phyloP scores from a whole-genome alignment of 2,888 invertebrate genomes.

The Pristionchus fissidentatus region DNA sequence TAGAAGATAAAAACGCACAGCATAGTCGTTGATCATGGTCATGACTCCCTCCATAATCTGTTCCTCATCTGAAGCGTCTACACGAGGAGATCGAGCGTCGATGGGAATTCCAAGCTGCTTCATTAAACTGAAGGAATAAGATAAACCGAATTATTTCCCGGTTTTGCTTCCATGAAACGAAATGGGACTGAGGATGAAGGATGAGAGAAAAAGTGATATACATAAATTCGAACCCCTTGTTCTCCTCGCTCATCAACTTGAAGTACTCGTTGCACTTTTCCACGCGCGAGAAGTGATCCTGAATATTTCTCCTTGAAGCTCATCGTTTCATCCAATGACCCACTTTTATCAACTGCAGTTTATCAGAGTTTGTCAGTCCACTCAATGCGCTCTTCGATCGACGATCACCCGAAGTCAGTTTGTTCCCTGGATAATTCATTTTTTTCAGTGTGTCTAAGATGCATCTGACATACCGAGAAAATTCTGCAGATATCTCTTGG shows the following conservation, averaged over 20 bases:
- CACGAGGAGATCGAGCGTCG: conserved; percentile 54
- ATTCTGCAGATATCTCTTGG: conserved; percentile 32
- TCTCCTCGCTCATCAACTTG: conserved; percentile 64
- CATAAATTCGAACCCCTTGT: conserved; percentile 46
- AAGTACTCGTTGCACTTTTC: conserved; percentile 66
- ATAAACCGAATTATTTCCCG: too few relatives aligned
- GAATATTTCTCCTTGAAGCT: neutral
- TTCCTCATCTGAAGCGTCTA: conserved; percentile 46
- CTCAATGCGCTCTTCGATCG: neutral
- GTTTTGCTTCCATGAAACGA: too few relatives aligned
- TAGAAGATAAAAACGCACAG: conserved; percentile 9
- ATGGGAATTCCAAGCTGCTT: conserved; percentile 55
- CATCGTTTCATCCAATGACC: neutral
- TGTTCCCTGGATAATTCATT: neutral
- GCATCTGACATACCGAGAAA: neutral
- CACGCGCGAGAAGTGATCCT: conserved; percentile 55
- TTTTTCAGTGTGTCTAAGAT: neutral
- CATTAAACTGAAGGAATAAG: conserved; percentile 55
- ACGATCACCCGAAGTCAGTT: neutral
- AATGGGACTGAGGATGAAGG: too few relatives aligned
- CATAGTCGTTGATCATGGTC: conserved; percentile 49
- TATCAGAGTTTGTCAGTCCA: conserved; percentile 9
- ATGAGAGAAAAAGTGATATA: too few relatives aligned
- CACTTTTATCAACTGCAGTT: conserved; percentile 32
- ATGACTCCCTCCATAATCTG: conserved; percentile 47